These are phyloP conservation scores for Aythya fuligula DNA, from an alignment of 2,797 vertebrate species.

Conservation along the genomic window DNA sequence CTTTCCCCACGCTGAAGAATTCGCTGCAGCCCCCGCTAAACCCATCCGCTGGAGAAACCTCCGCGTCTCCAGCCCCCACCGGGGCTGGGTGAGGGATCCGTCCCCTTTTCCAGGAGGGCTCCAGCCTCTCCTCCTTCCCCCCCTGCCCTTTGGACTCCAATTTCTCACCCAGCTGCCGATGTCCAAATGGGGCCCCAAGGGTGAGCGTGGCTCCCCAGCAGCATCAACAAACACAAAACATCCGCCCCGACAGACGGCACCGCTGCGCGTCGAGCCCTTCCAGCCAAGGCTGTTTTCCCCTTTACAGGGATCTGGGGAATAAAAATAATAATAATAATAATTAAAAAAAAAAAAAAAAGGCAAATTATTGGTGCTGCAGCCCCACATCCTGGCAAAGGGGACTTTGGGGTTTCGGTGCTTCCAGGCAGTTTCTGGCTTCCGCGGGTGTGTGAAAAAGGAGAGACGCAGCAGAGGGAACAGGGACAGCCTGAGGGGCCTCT, in stretches of 20 bases:
- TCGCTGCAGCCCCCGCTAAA: not conserved
- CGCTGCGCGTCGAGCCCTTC: not conserved
- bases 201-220: not conserved
- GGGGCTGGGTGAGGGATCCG: accelerated
- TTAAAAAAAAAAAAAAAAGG: not conserved
- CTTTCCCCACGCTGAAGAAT: not conserved
- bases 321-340: not conserved
- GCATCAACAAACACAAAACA: constrained; percentile 16
- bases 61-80: not conserved
- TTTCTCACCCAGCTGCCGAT: not conserved
- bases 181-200: not conserved
- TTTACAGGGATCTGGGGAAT: not conserved
- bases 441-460: not conserved
- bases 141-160: constrained; percentile 36
- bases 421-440: not conserved
- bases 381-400: not conserved
- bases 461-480: accelerated
- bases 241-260: accelerated
- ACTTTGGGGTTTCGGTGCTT: not conserved
- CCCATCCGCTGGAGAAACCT: not conserved
- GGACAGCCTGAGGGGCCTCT: not conserved
- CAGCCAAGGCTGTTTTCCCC: not conserved
- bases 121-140: constrained; percentile 17
- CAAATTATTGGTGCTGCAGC: accelerated
- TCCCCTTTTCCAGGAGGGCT: not conserved